These are phyloP conservation scores for Benthosema pterotum DNA, from an alignment of 2,797 vertebrate species.

Conservation along the genomic window DNA sequence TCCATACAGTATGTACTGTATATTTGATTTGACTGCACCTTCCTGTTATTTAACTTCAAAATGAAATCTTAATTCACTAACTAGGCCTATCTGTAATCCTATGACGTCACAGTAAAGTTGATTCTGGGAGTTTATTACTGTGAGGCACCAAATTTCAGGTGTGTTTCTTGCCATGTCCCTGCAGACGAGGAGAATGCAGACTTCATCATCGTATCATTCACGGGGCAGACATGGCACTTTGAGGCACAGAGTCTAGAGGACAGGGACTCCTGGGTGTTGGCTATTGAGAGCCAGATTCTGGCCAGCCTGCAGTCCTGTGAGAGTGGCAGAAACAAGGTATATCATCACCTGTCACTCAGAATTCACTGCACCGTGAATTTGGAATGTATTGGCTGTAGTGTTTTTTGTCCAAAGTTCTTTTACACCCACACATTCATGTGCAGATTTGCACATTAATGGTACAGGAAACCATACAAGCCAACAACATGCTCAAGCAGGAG, in stretches of 20 bases:
- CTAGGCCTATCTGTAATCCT: no score
- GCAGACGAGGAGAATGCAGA: conserved; percentile 94
- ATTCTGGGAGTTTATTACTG: no score
- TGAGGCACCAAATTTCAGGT: background rate
- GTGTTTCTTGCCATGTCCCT: conserved; percentile 11
- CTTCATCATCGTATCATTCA: conserved; percentile 94
- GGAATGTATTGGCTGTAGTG: background rate
- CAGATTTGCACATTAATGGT: no score
- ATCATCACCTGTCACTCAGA: background rate
- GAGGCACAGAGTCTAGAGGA: conserved; percentile 93
- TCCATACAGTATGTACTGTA: no score
- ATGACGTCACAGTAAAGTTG: no score
- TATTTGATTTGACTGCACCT: no score
- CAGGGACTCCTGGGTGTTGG: conserved; percentile 92
- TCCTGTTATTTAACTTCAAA: no score
- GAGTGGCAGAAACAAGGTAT: conserved; percentile 93
- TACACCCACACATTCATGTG: no score
- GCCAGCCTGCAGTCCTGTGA: conserved; percentile 96
- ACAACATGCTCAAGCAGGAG: no score
- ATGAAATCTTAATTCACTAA: no score
- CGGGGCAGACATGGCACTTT: conserved; percentile 97
- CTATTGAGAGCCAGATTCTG: conserved; percentile 96
- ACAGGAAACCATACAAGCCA: no score
- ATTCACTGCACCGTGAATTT: background rate
- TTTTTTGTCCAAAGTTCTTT: no score